Evolutionary conservation across 2,797 vertebrate species (phyloP).

Genomic region (Lepilemur septentrionalis): DNA sequence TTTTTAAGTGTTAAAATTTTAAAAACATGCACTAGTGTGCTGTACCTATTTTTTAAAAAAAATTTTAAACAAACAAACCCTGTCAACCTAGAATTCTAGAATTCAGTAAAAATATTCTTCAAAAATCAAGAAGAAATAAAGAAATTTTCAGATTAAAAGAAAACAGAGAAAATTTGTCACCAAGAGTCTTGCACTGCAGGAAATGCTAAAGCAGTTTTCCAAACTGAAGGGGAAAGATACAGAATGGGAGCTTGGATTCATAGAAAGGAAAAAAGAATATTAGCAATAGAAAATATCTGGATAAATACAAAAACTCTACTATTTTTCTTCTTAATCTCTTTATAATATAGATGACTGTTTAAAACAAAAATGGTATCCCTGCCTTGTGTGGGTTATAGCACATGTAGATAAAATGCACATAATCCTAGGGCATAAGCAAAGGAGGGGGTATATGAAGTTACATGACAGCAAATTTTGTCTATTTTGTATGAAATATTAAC

Average conservation of each 20-base stretch:
- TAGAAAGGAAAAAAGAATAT: not conserved
- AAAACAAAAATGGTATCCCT: not conserved
- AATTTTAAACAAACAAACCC: not conserved
- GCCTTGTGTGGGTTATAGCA: not conserved
- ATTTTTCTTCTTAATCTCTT: slow-evolving; percentile 8
- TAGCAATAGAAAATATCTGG: not conserved
- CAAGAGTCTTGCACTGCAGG: not conserved
- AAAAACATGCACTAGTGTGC: not conserved
- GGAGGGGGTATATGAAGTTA: not conserved
- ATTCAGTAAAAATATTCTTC: not conserved
- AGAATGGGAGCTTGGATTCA: not conserved
- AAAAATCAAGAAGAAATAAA: not conserved
- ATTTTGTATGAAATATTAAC: not conserved
- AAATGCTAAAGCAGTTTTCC: not conserved
- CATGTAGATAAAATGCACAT: not conserved
- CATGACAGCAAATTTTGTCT: not conserved
- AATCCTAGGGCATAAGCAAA: not conserved
- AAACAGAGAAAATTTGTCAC: not conserved
- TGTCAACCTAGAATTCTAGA: not conserved
- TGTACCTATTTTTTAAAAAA: no score
- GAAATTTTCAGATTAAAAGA: not conserved
- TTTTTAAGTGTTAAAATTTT: not conserved
- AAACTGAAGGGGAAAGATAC: not conserved
- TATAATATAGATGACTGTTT: not conserved
- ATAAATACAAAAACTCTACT: not conserved